Base-by-base conservation (phyloP, 2,113 vertebrate genomes). In the Trematocara stigmaticum region DNA sequence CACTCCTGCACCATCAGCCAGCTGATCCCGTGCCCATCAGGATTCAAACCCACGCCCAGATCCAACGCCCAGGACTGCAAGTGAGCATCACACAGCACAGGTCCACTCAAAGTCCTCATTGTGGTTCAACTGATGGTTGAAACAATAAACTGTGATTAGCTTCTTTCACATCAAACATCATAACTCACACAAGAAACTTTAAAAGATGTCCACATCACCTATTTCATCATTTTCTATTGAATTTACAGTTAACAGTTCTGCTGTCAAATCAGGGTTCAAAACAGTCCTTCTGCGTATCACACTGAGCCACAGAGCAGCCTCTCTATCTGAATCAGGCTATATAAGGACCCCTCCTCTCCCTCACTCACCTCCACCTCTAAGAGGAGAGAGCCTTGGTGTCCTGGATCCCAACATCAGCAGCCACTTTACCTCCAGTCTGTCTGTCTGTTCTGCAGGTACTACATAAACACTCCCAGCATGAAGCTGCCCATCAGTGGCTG, bases 1-100 rank as follows among this genome's bases (percentile, higher is more conserved):
- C 90, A 92, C 59, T 93, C 94, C 2, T 96, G 96, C 66, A 52
- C 34, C 64, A 20, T 95, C 86, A 89, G 55, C 34, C 0, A n/a
- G 13, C 2, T 93, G 3, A 47, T 92, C 1, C 6, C 23, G 0
- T 96, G 96, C 79, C 93, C 91, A 1, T 2, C 20, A 0, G 93
- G 93, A 5, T 96, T 53, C 93, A 90, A 6, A 7, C 87, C 4
- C 47, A 92, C 53, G 0, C 82, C 90, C 0, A 9, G 47, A 4
- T 56, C 83, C 64, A 7, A 4, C 0, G 0, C 7, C 0, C 12
- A 11, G 6, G 89, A 91, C 91, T 96, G 96, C 94, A 95, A 71
- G 96, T 96, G 49, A 94, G 76, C 6, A 7, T 34, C 59, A 29
- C 35, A 16, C 7, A 6, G n/a, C n/a, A 74, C 9, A 18, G 23